These are phyloP conservation scores for Drosophila niveifrons DNA, from an alignment of 2,888 invertebrate species.

Conservation along the genomic window DNA sequence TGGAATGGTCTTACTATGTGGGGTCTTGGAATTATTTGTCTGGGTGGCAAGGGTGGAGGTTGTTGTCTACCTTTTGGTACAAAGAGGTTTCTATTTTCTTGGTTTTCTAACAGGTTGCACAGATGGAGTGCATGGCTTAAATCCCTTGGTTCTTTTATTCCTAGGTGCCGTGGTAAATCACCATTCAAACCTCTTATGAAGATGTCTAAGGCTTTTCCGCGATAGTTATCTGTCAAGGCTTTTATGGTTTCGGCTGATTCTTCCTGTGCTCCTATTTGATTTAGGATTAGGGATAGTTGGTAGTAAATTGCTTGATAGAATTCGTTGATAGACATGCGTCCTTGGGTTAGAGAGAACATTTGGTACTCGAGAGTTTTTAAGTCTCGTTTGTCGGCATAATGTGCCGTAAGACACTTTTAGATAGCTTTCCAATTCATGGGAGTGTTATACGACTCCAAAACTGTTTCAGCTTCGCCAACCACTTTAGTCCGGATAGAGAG, in stretches of 20 bases:
- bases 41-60: background rate
- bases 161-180: background rate
- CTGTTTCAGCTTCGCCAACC: background rate
- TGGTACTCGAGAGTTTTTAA: slow-evolving; percentile 1
- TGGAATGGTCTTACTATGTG: background rate
- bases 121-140: background rate
- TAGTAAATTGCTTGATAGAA: slow-evolving; percentile 3
- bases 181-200: background rate
- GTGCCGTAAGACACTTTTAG: background rate
- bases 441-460: background rate
- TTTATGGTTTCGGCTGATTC: background rate
- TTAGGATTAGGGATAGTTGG: background rate
- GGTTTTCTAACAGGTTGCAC: background rate
- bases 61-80: background rate
- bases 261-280: background rate
- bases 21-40: background rate
- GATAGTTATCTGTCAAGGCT: background rate
- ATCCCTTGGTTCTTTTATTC: background rate
- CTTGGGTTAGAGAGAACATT: background rate
- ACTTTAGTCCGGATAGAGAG: background rate
- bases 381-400: slow-evolving; percentile 2
- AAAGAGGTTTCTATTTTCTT: background rate
- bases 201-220: background rate
- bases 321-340: background rate
- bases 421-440: slow-evolving; percentile 3